Evolutionary conservation across 2,888 invertebrate species (phyloP).

Genomic region (Schrankia costaestrigalis): DNA sequence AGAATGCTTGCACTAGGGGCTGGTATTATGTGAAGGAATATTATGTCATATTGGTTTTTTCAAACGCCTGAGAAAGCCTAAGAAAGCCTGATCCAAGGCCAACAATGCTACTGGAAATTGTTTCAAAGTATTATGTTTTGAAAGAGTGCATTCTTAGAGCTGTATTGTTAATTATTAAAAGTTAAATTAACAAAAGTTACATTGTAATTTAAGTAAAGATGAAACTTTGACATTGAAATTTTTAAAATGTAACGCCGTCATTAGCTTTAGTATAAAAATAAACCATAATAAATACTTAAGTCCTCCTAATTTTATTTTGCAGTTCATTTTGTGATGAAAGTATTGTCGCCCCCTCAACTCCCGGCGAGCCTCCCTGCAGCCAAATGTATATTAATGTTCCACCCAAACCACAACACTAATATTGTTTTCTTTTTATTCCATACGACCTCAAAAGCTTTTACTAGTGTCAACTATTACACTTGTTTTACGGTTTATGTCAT

Average conservation of each 20-base stretch:
- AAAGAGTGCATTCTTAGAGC: background rate
- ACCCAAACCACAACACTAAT: constrained; percentile 65
- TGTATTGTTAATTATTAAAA: no score
- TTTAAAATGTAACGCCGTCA: no score
- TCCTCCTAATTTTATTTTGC: constrained; percentile 63
- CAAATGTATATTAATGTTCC: constrained; percentile 77
- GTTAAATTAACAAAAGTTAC: no score
- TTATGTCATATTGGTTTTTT: no score
- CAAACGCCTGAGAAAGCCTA: no score
- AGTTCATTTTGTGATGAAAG: constrained; percentile 66
- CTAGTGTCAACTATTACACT: constrained; percentile 67
- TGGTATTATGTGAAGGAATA: no score
- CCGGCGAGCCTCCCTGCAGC: constrained; percentile 34
- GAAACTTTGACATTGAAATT: no score
- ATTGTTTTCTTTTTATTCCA: constrained; percentile 72
- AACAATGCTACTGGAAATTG: no score
- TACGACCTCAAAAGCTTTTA: constrained; percentile 65
- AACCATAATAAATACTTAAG: constrained; percentile 26
- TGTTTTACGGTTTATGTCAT: constrained; percentile 61
- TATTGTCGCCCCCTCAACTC: constrained; percentile 28
- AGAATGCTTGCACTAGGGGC: no score
- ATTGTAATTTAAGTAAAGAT: no score
- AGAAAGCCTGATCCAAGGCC: no score
- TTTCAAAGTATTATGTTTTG: background rate
- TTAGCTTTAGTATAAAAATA: background rate